A percentile compares a stretch with the other conserved stretches of the same genome.
phyloP scores from a whole-genome alignment of 2,888 invertebrate species.

The Euplexia lucipara region DNA sequence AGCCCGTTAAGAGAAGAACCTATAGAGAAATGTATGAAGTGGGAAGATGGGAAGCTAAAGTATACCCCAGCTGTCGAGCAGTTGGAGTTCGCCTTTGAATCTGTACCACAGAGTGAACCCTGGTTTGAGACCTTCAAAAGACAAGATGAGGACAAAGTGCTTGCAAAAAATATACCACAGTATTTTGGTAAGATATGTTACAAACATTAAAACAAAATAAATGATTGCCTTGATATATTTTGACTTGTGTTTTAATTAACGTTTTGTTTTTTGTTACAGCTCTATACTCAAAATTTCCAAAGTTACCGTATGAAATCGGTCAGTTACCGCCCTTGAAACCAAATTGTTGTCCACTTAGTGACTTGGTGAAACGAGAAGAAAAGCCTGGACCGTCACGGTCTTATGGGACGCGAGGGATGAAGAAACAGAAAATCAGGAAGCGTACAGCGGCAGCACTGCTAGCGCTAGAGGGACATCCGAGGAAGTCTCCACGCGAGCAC shows the following conservation, averaged over 20 bases:
- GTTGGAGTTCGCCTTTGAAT: constrained; percentile 94
- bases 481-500: constrained; percentile 97
- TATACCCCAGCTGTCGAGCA: constrained; percentile 91
- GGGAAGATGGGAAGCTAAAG: constrained; percentile 86
- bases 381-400: constrained; percentile 83
- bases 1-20: constrained; percentile 79
- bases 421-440: constrained; percentile 80
- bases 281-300: constrained; percentile 91
- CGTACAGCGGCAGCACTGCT: constrained; percentile 77
- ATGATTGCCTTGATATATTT: constrained; percentile 4
- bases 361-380: constrained; percentile 84
- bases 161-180: constrained; percentile 91
- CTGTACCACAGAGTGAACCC: constrained; percentile 93
- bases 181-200: constrained; percentile 86
- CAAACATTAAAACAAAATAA: neutral
- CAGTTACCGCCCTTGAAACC: constrained; percentile 92
- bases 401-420: constrained; percentile 86
- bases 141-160: constrained; percentile 93
- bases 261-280: constrained; percentile 80
- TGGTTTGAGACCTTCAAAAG: constrained; percentile 95
- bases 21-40: constrained; percentile 83
- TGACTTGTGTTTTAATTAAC: constrained; percentile 6
- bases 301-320: constrained; percentile 95
- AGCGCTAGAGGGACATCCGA: constrained; percentile 91
- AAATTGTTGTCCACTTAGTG: constrained; percentile 88